Conservation (phyloP, 1,140 invertebrate genomes). For the Trialeurodes vaporariorum region DNA sequence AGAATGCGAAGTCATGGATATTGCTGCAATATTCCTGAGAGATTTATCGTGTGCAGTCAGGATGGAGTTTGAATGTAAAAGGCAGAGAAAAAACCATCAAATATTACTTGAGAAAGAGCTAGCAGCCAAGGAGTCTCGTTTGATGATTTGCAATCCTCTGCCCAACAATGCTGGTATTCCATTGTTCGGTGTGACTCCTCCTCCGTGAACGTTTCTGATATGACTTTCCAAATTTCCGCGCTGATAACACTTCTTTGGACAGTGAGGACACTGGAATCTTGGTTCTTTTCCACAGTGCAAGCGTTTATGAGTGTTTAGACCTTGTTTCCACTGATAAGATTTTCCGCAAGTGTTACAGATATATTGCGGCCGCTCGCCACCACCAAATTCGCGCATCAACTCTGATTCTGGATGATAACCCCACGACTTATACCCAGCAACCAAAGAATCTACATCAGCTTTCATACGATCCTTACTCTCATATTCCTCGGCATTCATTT, state of each 20-base stretch:
- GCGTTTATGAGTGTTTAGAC: constrained; percentile 21
- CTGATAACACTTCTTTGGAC: constrained; percentile 27
- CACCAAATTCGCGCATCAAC: neutral
- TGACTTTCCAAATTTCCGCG: constrained; percentile 24
- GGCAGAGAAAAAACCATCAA: neutral
- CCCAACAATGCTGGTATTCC: neutral
- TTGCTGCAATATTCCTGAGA: too few relatives aligned
- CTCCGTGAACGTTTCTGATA: constrained; percentile 13
- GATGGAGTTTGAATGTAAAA: too few relatives aligned
- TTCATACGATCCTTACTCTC: neutral
- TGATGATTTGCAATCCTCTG: neutral
- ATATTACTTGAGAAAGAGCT: neutral
- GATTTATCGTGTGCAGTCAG: too few relatives aligned
- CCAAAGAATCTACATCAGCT: neutral
- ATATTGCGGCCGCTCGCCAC: neutral
- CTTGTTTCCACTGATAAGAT: constrained; percentile 21
- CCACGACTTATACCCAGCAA: neutral
- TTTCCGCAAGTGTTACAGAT: constrained; percentile 27
- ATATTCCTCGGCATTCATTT: neutral
- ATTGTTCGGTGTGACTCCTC: neutral
- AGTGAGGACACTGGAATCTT: constrained; percentile 21
- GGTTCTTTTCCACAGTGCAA: constrained; percentile 21
- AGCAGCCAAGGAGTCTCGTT: neutral
- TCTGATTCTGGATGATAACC: neutral
- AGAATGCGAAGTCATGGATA: too few relatives aligned